These are phyloP conservation scores for Listronotus oregonensis DNA, from an alignment of 1,140 invertebrate species.

Conservation along the genomic window DNA sequence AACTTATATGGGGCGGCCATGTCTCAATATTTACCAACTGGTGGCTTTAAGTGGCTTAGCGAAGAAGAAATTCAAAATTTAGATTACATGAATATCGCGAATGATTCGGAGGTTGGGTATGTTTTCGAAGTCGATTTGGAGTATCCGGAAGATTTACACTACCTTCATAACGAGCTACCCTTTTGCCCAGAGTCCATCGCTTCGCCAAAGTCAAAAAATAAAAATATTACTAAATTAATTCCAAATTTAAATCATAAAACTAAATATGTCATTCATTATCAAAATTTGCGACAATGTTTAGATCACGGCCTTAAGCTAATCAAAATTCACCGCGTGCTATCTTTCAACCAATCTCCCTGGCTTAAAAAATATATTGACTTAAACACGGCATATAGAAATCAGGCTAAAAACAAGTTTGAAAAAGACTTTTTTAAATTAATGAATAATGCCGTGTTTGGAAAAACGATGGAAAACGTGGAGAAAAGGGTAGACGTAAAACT, in stretches of 20 bases:
- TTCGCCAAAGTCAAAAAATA: conserved; percentile 28
- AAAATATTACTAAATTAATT: conserved; percentile 55
- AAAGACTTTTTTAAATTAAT: conserved; percentile 57
- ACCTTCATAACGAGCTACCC: conserved; percentile 54
- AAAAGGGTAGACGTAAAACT: conserved; percentile 50
- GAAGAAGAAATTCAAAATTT: conserved; percentile 32
- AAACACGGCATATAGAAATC: conserved; percentile 39
- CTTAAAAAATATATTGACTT: conserved; percentile 53
- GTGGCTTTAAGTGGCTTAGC: conserved; percentile 55
- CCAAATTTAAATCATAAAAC: conserved; percentile 52
- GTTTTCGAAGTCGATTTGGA: conserved; percentile 58
- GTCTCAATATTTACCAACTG: conserved; percentile 53
- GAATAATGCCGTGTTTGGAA: conserved; percentile 58
- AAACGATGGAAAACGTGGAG: conserved; percentile 59
- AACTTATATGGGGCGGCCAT: conserved; percentile 62
- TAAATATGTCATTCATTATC: conserved; percentile 55
- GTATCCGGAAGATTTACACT: conserved; percentile 49
- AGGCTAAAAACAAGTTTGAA: conserved; percentile 55
- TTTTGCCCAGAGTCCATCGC: conserved; percentile 49
- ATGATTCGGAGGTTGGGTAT: conserved; percentile 56
- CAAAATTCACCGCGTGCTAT: conserved; percentile 44
- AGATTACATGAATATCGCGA: conserved; percentile 43
- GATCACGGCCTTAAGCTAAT: conserved; percentile 50
- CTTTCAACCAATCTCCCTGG: conserved; percentile 51
- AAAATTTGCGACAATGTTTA: conserved; percentile 50